A percentile compares a stretch with the other conserved stretches of the same genome.
Evolutionary conservation across 2,888 invertebrate species (phyloP).

Genomic region (Augochlorella aurata): DNA sequence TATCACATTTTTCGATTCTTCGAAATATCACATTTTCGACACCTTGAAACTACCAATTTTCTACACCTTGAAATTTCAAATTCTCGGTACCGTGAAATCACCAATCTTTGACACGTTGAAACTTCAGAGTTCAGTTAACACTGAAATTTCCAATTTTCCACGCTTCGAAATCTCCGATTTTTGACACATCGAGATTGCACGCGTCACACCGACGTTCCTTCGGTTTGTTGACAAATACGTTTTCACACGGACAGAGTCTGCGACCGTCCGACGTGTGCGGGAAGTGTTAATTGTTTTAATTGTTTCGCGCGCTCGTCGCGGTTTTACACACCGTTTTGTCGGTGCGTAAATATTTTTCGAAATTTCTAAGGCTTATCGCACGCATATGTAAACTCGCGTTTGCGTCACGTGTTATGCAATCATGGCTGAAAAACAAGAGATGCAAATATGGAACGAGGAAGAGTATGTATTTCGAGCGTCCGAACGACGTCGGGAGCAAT

Average conservation of each 20-base stretch:
- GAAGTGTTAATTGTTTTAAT: conserved; percentile 7
- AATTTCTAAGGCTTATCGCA: background rate
- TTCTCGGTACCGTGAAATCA: too few species aligned
- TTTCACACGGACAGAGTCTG: background rate
- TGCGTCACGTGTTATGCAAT: conserved; percentile 6
- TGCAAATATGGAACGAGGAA: background rate
- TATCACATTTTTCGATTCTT: too few species aligned
- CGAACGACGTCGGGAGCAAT: background rate
- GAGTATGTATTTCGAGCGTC: background rate
- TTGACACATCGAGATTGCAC: background rate
- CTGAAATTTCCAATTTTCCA: too few species aligned
- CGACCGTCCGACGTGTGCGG: background rate
- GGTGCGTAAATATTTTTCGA: background rate
- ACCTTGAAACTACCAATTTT: too few species aligned
- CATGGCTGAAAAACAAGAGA: background rate
- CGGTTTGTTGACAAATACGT: background rate
- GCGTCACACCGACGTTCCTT: background rate
- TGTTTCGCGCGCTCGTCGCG: background rate
- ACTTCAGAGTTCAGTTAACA: too few species aligned
- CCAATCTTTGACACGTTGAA: too few species aligned
- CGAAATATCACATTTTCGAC: too few species aligned
- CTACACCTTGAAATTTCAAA: too few species aligned
- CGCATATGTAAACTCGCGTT: background rate
- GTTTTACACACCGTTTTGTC: background rate
- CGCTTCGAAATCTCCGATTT: too few species aligned